These are phyloP conservation scores for Channa maculata DNA, from an alignment of 2,113 vertebrate species.

Conservation along the genomic window DNA sequence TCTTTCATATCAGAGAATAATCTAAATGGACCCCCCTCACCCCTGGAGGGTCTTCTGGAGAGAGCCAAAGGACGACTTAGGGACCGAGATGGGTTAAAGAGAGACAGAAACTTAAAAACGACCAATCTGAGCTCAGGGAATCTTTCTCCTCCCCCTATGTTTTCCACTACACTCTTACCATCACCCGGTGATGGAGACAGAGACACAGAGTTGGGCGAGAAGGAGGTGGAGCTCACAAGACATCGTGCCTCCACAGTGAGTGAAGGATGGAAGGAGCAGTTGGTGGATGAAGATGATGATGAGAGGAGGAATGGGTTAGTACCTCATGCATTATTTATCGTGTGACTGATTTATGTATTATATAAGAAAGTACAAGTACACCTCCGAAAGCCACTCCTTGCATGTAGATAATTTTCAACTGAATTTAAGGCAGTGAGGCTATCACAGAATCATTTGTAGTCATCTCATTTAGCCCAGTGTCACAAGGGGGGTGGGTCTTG, in stretches of 20 bases:
- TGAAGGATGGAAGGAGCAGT: constrained; percentile 73
- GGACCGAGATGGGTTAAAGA: constrained; percentile 44
- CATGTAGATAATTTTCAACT: too few relatives aligned
- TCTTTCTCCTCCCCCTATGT: constrained; percentile 28
- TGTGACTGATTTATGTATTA: background rate
- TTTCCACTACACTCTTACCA: constrained; percentile 48
- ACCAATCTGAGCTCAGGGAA: constrained; percentile 6
- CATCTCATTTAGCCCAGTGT: too few relatives aligned
- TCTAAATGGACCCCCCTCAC: constrained; percentile 22
- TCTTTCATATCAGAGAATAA: background rate
- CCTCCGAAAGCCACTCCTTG: too few relatives aligned
- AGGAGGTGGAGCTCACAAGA: constrained; percentile 59
- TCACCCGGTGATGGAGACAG: constrained; percentile 63
- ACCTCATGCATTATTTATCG: background rate
- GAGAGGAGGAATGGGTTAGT: constrained; percentile 77
- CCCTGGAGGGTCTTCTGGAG: constrained; percentile 69
- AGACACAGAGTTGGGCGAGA: constrained; percentile 58
- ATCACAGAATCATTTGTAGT: too few relatives aligned
- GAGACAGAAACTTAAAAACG: constrained; percentile 12
- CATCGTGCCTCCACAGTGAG: constrained; percentile 48
- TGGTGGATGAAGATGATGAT: constrained; percentile 74
- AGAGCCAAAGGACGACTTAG: constrained; percentile 71
- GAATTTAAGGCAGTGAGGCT: too few relatives aligned
- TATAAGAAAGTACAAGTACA: too few relatives aligned
- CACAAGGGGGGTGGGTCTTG: too few relatives aligned